Base-by-base conservation (phyloP, 2,797 vertebrate species). In the Arnoldichthys spilopterus region DNA sequence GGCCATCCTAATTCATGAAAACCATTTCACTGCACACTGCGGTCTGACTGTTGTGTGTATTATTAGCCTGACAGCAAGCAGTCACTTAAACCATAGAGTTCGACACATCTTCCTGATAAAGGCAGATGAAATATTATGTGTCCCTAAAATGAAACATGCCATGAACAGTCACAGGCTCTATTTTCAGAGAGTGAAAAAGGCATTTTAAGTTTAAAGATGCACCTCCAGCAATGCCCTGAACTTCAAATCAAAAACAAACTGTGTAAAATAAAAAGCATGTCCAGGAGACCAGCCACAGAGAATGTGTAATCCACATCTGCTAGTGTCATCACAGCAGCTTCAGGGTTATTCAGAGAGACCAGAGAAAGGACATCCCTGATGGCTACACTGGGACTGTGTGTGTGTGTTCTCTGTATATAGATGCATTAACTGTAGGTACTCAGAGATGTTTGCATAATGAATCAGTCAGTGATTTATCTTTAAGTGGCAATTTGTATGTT, bases 291-390 rank as follows among this genome's bases (percentile, higher is more conserved):
- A 86, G 86, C 88, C 86, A 79, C 77, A 58, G 78, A 87, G 85
- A 86, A 87, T 90, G 86, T 91, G 89, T 89, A 88, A 89, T 82
- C 67, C 86, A 91, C 90, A 92, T 93, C 90, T 94, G 90, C 87
- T 79, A 85, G 86, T 79, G 82, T 86, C 90, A 83, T 91, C 81
- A 84, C 77, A 18, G 22, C 74, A 24, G 59, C 53, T 58, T 72
- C 58, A 63, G 67, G 47, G 59, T 72, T 43, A 74, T 72, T 84
- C 84, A 73, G 47, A 72, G 82, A 85, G 62, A 82, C 78, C 30
- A 64, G 80, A 79, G 86, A 85, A 82, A 76, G 68, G 83, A 86
- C 80, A 72, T 87, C 86, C 87, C 81, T 69, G 80, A 87, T 74
- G 75, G 73, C 78, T 82, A 72, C 72, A 72, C n/a, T n/a, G n/a